A percentile compares a stretch with the other conserved stretches of the same genome.
Conservation (phyloP, 2,797 vertebrate species). For the Pseudopleuronectes americanus region DNA sequence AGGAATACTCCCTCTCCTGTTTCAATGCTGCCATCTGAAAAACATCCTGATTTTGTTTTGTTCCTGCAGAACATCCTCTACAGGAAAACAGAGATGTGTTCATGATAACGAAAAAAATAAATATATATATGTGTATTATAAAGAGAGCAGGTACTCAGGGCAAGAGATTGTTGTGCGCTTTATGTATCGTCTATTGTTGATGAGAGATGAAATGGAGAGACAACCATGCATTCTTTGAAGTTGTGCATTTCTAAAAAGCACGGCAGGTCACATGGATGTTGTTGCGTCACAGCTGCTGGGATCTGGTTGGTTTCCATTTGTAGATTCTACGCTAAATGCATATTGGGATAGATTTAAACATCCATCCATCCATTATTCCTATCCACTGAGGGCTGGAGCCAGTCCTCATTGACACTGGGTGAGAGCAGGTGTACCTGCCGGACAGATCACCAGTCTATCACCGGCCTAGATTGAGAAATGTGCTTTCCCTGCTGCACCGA, state of each 20-base stretch:
- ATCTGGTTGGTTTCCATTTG: slow-evolving; percentile 14
- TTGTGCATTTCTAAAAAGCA: slow-evolving; percentile 4
- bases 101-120: slow-evolving; percentile 16
- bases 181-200: slow-evolving; percentile 9
- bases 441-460: no score
- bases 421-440: no score
- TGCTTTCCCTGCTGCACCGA: no score
- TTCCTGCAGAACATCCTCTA: slow-evolving; percentile 29
- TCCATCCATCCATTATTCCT: not conserved
- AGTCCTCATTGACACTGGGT: no score
- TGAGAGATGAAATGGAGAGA: slow-evolving; percentile 14
- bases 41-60: slow-evolving; percentile 47
- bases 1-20: slow-evolving; percentile 32
- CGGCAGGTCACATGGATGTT: slow-evolving; percentile 2
- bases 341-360: slow-evolving; percentile 1
- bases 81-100: slow-evolving; percentile 34
- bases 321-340: not conserved
- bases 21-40: slow-evolving; percentile 46
- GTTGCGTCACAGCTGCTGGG: slow-evolving; percentile 9
- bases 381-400: no score
- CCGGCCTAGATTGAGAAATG: not conserved
- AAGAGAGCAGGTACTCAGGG: no score
- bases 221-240: slow-evolving; percentile 26
- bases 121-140: not conserved
- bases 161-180: slow-evolving; percentile 5